Base-by-base conservation (phyloP, 2,888 invertebrate genomes). In the Caenorhabditis sp. region DNA sequence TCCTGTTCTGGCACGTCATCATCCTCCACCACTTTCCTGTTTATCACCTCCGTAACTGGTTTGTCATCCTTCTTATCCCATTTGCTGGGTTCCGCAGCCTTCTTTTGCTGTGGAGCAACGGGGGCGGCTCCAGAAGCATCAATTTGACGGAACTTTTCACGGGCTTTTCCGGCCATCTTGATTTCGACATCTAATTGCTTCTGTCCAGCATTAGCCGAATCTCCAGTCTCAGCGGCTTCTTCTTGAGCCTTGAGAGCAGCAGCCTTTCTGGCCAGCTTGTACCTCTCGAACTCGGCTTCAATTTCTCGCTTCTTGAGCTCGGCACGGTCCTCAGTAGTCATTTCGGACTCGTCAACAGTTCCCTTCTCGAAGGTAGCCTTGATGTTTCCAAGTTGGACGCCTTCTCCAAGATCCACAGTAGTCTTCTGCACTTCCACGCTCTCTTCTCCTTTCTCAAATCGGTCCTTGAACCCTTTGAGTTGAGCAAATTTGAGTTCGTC, bases 61-160 rank as follows among this genome's bases (percentile, higher is more conserved):
- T 80, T 79, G 26, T 85, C 85, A 26, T 80, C 80, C 43, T 85
- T 85, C 61, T 85, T 88, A 55, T 88, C 87, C 86, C 87, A 88
- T 58, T 88, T 88, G 59, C 81, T 81, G 24, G 83, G 82, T 52
- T 82, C 85, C 24, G 59, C 26, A 9, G 74, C 56, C 61, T 80
- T 81, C 48, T 77, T 79, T 52, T 63, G 77, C 46, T 76, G 75
- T 32, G 83, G 79, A 20, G 72, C 41, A 11, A 80, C 73, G 32
- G 81, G 79, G 1, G 77, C 45, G 4, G 80, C 79, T 24, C 82
- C 82, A 9, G 92, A 92, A 85, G 93, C 93, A 90, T 95, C 95
- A 92, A 96, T 93, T 91, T 95, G 93, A 1, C 95, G 92, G 92
- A 96, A 96, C 84, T 95, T 94, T 86, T 92, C 92, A 82, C 95